Evolutionary conservation across 2,888 invertebrate genomes (phyloP).

Genomic region (Andrena hattorfiana): DNA sequence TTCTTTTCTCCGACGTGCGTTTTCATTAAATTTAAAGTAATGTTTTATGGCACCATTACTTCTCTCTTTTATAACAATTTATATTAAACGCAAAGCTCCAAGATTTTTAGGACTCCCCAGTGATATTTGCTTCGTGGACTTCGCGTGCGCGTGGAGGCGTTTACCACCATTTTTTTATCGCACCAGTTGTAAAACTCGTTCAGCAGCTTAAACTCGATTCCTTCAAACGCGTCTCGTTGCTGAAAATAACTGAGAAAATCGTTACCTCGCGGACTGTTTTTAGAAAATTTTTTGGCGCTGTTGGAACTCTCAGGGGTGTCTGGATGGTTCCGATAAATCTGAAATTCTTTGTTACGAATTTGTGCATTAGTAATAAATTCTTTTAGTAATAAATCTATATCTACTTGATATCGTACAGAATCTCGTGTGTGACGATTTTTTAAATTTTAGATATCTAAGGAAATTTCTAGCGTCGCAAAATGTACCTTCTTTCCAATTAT

Average conservation of each 20-base stretch:
- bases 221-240: conserved; percentile 17
- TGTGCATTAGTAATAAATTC: neutral
- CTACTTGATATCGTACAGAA: neutral
- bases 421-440: neutral
- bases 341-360: neutral
- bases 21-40: no score
- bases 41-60: no score
- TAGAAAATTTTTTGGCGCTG: neutral
- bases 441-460: no score
- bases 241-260: conserved; percentile 24
- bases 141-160: neutral
- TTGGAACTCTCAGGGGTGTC: neutral
- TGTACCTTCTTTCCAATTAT: no score
- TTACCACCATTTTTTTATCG: conserved; percentile 36
- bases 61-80: no score
- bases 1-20: no score
- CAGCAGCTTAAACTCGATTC: conserved; percentile 29
- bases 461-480: no score
- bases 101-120: neutral
- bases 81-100: neutral
- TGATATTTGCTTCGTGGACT: neutral
- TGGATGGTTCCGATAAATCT: neutral
- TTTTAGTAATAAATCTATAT: neutral
- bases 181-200: conserved; percentile 43
- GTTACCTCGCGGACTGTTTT: neutral